Evolutionary conservation across 2,888 invertebrate species (phyloP).

Genomic region (Alloplasta piceator): DNA sequence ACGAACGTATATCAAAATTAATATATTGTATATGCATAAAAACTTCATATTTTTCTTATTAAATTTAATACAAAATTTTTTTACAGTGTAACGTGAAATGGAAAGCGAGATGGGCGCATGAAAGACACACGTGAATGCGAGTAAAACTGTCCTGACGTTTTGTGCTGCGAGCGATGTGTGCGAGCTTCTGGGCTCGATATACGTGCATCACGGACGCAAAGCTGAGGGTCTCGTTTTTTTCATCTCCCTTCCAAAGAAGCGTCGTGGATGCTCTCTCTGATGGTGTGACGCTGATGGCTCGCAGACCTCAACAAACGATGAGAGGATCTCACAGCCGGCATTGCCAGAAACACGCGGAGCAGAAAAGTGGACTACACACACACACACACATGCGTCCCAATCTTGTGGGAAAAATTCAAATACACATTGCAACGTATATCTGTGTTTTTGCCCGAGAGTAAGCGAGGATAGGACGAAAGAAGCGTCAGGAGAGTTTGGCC

Average conservation of each 20-base stretch:
- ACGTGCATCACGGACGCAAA: too few species aligned
- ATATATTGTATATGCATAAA: too few species aligned
- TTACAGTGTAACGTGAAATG: conserved; percentile 6
- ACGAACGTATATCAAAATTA: too few species aligned
- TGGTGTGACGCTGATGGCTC: conserved; percentile 52
- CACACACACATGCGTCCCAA: conserved; percentile 20
- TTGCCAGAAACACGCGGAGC: conserved; percentile 20
- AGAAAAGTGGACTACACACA: conserved; percentile 29
- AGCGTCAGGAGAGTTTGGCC: conserved; percentile 37
- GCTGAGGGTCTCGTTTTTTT: too few species aligned
- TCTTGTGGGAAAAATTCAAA: conserved; percentile 4
- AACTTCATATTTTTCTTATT: too few species aligned
- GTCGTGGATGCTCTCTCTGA: conserved; percentile 32
- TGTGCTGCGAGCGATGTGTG: not conserved
- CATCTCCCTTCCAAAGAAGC: not conserved
- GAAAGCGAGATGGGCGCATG: conserved; percentile 19
- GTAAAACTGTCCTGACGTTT: conserved; percentile 18
- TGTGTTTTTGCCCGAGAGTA: not conserved
- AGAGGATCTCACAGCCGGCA: conserved; percentile 21
- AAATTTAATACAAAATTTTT: too few species aligned
- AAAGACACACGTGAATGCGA: conserved; percentile 8
- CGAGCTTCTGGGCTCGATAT: not conserved
- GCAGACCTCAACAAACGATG: conserved; percentile 39
- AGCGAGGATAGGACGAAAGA: conserved; percentile 23
- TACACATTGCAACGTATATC: not conserved